Percentiles rank a stretch among this genome's conserved stretches.
phyloP scores from a whole-genome alignment of 2,888 invertebrate genomes.

The Tenthredo mesomela region DNA sequence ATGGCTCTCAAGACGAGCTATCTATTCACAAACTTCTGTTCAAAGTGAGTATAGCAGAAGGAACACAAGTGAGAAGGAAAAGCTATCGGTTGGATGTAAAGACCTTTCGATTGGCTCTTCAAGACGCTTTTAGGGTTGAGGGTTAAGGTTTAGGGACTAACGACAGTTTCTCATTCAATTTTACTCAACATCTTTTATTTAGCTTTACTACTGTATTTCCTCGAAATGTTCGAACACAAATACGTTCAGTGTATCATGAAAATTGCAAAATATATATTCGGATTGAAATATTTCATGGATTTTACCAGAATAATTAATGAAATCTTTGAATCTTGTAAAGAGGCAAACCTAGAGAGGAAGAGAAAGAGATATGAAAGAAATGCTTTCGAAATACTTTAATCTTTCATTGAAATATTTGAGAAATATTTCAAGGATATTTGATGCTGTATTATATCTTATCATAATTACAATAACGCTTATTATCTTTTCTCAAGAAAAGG shows the following conservation, averaged over 20 bases:
- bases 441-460: neutral
- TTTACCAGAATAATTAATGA: neutral
- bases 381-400: neutral
- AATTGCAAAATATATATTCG: neutral
- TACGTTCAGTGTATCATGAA: neutral
- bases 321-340: neutral
- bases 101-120: constrained; percentile 29
- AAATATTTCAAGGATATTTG: neutral
- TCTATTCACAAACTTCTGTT: constrained; percentile 36
- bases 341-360: neutral
- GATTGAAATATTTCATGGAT: neutral
- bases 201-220: neutral
- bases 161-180: constrained; percentile 18
- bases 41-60: constrained; percentile 14
- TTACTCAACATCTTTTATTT: neutral
- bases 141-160: constrained; percentile 22
- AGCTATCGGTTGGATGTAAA: constrained; percentile 16
- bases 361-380: neutral
- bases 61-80: constrained; percentile 25
- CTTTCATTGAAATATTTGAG: neutral
- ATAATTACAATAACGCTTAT: neutral
- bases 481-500: neutral
- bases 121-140: constrained; percentile 7
- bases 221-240: neutral
- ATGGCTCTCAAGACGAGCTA: constrained; percentile 25